A percentile compares a stretch with the other conserved stretches of the same genome.
phyloP scores from a whole-genome alignment of 2,113 vertebrate genomes.

The Caretta caretta region DNA sequence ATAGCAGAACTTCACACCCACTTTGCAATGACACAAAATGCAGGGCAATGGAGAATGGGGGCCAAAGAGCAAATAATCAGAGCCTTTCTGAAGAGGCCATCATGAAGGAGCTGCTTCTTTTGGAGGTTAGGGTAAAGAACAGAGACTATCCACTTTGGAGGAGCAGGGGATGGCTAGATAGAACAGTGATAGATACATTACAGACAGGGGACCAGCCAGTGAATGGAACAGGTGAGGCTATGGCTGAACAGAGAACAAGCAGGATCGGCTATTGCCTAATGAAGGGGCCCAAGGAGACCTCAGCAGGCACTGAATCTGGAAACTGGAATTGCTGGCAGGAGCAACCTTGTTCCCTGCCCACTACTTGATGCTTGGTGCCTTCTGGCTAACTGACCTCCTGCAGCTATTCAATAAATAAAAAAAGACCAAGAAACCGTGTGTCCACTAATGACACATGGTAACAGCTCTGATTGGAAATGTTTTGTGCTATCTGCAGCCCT shows the following conservation, averaged over 20 bases:
- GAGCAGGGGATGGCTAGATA: neutral
- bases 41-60: neutral
- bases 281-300: neutral
- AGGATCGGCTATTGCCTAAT: neutral
- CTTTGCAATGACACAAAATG: neutral
- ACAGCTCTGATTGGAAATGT: neutral
- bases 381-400: neutral
- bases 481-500: constrained; percentile 35
- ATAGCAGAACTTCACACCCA: neutral
- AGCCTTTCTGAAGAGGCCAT: neutral
- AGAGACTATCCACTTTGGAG: neutral
- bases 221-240: neutral
- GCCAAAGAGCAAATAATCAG: neutral
- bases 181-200: neutral
- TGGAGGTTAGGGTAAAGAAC: neutral
- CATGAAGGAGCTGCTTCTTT: neutral
- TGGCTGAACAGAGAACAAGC: neutral
- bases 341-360: neutral
- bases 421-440: too few species aligned
- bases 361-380: neutral
- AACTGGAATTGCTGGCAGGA: neutral
- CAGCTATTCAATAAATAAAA: too few species aligned
- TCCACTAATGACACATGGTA: neutral
- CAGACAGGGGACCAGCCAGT: neutral
- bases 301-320: neutral